phyloP scores from a whole-genome alignment of 2,113 vertebrate genomes.

The Paraplagusia blochii region DNA sequence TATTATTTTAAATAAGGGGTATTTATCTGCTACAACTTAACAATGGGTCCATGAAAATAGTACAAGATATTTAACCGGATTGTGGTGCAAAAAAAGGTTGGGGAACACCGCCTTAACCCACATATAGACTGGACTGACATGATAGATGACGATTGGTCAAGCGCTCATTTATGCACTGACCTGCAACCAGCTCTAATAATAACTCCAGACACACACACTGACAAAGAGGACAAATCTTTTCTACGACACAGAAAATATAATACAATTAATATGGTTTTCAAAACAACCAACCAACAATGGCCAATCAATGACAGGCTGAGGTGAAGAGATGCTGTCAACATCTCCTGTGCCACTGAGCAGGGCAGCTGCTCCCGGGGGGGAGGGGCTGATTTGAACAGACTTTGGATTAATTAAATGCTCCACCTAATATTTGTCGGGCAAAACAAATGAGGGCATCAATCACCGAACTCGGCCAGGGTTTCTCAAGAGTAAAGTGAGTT shows the following conservation, averaged over 20 bases:
- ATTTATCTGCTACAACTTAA: too few relatives aligned
- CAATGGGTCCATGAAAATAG: too few relatives aligned
- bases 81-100: too few relatives aligned
- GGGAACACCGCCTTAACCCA: too few relatives aligned
- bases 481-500: neutral
- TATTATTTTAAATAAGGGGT: too few relatives aligned
- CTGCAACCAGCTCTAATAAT: neutral
- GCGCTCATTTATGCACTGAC: neutral
- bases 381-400: slow-evolving; percentile 33
- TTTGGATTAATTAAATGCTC: slow-evolving; percentile 26
- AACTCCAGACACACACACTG: neutral
- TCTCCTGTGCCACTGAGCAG: slow-evolving; percentile 14
- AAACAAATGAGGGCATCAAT: slow-evolving; percentile 22
- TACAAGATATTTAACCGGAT: too few relatives aligned
- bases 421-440: slow-evolving; percentile 17
- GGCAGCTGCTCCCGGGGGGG: slow-evolving; percentile 56
- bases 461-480: slow-evolving; percentile 8
- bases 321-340: slow-evolving; percentile 25
- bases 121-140: too few relatives aligned
- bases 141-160: neutral
- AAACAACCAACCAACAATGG: neutral
- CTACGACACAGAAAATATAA: too few relatives aligned
- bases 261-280: too few relatives aligned
- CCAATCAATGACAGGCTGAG: slow-evolving; percentile 6
- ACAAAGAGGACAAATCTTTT: too few relatives aligned